Conservation (phyloP, 2,113 vertebrate species). For the Podiceps cristatus region DNA sequence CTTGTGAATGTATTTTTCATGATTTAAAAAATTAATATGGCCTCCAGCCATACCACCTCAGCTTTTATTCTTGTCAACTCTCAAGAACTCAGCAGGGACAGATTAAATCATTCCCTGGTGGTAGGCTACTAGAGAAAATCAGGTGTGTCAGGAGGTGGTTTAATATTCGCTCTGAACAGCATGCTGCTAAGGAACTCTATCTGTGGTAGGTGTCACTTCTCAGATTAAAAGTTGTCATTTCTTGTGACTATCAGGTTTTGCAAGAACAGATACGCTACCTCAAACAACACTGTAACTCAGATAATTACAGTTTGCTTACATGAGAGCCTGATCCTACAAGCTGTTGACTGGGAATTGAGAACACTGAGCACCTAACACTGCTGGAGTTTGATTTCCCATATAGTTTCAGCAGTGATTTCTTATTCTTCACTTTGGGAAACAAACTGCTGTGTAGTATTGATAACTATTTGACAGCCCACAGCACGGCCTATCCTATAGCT, state of each 20-base stretch:
- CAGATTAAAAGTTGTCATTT: background rate
- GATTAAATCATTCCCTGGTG: background rate
- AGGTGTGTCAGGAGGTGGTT: constrained; percentile 28
- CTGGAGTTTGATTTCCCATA: constrained; percentile 24
- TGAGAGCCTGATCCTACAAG: background rate
- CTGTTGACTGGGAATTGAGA: background rate
- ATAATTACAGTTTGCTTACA: constrained; percentile 15
- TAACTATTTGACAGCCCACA: constrained; percentile 3
- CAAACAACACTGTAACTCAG: background rate
- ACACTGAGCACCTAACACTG: background rate
- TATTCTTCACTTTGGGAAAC: background rate
- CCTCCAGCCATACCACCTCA: constrained; percentile 21
- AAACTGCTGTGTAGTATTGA: background rate
- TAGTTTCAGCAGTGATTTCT: constrained; percentile 24
- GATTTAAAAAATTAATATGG: constrained; percentile 44
- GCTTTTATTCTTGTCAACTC: constrained; percentile 11
- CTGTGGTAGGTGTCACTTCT: constrained; percentile 32
- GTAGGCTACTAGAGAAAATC: constrained; percentile 24
- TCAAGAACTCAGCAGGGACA: background rate
- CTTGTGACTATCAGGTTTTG: background rate
- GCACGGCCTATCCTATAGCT: background rate
- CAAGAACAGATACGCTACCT: background rate
- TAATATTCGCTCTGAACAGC: background rate
- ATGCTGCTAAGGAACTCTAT: background rate
- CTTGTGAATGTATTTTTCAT: constrained; percentile 45